A percentile compares a stretch with the other conserved stretches of the same genome.
Evolutionary conservation across 2,888 invertebrate species (phyloP).

Genomic region (Cephus spinipes): DNA sequence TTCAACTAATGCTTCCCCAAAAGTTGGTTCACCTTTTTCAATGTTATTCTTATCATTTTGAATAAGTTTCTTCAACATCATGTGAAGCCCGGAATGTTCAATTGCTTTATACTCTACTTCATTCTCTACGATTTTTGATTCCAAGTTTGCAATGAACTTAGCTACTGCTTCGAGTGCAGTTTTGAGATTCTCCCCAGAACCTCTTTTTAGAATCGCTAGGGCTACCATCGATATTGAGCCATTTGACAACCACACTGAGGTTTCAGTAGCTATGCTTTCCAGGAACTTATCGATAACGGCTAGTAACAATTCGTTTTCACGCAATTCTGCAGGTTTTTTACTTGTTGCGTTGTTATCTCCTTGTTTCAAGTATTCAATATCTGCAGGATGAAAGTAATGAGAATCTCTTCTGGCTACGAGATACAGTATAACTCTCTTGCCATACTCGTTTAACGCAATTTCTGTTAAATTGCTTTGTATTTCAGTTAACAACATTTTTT

Average conservation of each 20-base stretch:
- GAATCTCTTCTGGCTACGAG: slow-evolving; percentile 85
- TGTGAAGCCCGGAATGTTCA: slow-evolving; percentile 82
- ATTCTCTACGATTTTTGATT: slow-evolving; percentile 70
- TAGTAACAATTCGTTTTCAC: slow-evolving; percentile 78
- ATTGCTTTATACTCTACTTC: slow-evolving; percentile 67
- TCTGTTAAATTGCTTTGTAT: slow-evolving; percentile 75
- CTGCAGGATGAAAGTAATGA: slow-evolving; percentile 84
- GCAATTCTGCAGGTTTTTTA: slow-evolving; percentile 78
- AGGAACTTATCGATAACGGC: slow-evolving; percentile 74
- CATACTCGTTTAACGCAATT: slow-evolving; percentile 82
- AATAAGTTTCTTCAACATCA: slow-evolving; percentile 81
- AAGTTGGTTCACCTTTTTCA: slow-evolving; percentile 66
- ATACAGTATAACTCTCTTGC: slow-evolving; percentile 89
- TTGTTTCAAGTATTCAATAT: slow-evolving; percentile 78
- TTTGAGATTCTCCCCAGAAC: slow-evolving; percentile 66
- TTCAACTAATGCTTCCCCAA: slow-evolving; percentile 72
- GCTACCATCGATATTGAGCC: slow-evolving; percentile 77
- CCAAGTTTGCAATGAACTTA: slow-evolving; percentile 65
- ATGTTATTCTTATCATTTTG: slow-evolving; percentile 71
- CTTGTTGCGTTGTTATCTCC: slow-evolving; percentile 80
- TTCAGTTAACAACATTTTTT: slow-evolving; percentile 82
- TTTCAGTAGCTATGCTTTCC: slow-evolving; percentile 70
- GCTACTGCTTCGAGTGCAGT: slow-evolving; percentile 67
- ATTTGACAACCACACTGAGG: slow-evolving; percentile 77
- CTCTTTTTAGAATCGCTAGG: slow-evolving; percentile 77